Percentiles rank a stretch among this genome's conserved stretches.
These are phyloP conservation scores for Noctilio leporinus DNA, from an alignment of 2,113 vertebrate genomes.

Conservation along the genomic window DNA sequence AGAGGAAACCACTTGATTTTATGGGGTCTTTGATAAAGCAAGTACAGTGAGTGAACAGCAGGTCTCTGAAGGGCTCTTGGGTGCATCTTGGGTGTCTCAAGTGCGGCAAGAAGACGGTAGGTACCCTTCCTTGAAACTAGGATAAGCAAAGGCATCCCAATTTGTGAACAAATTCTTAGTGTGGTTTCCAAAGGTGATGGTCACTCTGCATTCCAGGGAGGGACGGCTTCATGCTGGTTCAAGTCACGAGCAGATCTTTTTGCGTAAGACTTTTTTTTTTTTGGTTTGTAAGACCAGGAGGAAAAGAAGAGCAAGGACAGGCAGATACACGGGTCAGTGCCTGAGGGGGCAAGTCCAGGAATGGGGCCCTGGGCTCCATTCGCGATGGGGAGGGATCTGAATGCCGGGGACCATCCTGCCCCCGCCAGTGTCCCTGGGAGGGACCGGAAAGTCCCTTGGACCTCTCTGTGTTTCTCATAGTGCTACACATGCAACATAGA, in stretches of 20 bases:
- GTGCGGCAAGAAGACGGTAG: accelerated
- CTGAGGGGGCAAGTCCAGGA: accelerated
- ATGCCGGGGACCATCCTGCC: accelerated
- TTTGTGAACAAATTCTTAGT: accelerated
- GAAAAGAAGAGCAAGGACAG: neutral
- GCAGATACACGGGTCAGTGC: neutral
- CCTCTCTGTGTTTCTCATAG: neutral
- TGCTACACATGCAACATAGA: neutral
- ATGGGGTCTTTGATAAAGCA: slow-evolving; percentile 56
- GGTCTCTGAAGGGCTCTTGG: neutral
- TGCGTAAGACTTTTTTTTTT: too few species aligned
- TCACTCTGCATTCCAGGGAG: accelerated
- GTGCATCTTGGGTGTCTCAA: neutral
- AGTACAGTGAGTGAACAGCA: slow-evolving; percentile 34
- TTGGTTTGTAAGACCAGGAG: neutral
- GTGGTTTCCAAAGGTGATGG: accelerated
- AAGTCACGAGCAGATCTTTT: neutral
- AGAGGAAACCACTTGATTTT: slow-evolving; percentile 68
- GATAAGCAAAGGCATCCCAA: accelerated
- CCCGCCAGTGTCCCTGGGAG: neutral
- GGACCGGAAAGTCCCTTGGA: too few species aligned
- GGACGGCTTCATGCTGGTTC: accelerated
- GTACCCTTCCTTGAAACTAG: neutral
- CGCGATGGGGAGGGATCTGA: neutral
- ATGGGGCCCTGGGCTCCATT: accelerated